Base-by-base conservation (phyloP, 2,113 vertebrate genomes). In the Xiphias gladius region DNA sequence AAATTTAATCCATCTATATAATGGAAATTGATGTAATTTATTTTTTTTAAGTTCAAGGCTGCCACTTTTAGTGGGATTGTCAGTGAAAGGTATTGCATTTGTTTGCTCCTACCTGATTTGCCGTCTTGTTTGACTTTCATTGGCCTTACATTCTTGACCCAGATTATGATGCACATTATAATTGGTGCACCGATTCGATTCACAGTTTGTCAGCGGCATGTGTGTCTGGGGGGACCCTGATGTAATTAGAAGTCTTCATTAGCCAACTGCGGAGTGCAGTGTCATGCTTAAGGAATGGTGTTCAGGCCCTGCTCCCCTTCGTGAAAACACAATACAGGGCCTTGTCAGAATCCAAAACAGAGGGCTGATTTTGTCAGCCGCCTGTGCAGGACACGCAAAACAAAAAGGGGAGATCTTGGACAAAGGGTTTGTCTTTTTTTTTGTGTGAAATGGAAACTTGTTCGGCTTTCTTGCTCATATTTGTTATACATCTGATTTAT, bases 161-260 rank as follows among this genome's bases (percentile, higher is more conserved):
- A 69, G 68, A 73, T 88, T 76, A 72, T 13, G 54, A 28, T 59
- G 59, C 85, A 76, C 80, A 46, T 82, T 80, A 76, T 91, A 93
- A 92, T 93, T 88, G 85, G 67, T 1, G 73, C 88, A 93, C 94
- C 62, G 88, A 93, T 90, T 92, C 48, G 64, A 79, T 84, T 91
- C 72, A 82, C 64, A 80, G 54, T 84, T 86, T 81, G 86, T 91
- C 85, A 73, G 87, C 73, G 87, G 48, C 85, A 73, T 81, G 83
- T 79, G 85, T 79, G 77, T 90, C 89, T 80, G 81, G 59, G 76
- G 69, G 89, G 88, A 88, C 89, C 88, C 76, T 90, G 91, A 94
- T 94, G 92, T 88, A 90, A 93, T 94, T 95, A 92, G 79, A 87
- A 88, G 87, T 91, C 88, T 91, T 92, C 89, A 93, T 94, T 94